A percentile compares a stretch with the other conserved stretches of the same genome.
Conservation (phyloP, 2,797 vertebrate genomes). For the Mus caroli region DNA sequence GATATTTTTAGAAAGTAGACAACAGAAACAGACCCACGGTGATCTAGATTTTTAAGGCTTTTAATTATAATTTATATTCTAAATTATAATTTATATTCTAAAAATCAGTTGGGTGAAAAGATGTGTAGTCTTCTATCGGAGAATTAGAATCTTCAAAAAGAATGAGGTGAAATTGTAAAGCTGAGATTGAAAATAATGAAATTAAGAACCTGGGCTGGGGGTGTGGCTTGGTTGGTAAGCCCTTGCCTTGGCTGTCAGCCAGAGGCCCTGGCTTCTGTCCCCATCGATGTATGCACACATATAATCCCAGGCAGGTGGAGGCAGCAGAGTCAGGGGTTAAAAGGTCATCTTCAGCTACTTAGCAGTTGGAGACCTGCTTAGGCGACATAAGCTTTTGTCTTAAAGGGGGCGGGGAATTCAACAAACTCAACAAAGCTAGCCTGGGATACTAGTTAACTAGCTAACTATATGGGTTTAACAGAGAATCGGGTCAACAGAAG, state of each 20-base stretch:
- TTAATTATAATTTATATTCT: conserved; percentile 37
- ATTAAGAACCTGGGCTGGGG: not conserved
- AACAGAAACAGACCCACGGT: not conserved
- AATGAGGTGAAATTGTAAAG: conserved; percentile 24
- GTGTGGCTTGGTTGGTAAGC: not conserved
- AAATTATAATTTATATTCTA: conserved; percentile 3
- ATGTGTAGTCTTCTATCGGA: not conserved
- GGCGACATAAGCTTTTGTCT: not conserved
- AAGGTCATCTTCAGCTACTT: not conserved
- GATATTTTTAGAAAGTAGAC: not conserved
- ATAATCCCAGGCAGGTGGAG: not conserved
- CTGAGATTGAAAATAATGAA: conserved; percentile 39
- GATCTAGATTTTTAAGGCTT: not conserved
- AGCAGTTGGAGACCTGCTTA: not conserved
- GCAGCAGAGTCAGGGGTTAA: not conserved
- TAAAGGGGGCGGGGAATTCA: not conserved
- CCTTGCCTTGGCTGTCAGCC: too few relatives aligned
- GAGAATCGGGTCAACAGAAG: not conserved
- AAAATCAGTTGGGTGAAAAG: not conserved
- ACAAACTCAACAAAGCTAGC: not conserved
- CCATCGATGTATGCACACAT: not conserved
- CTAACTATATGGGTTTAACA: not conserved
- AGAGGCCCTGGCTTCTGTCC: not conserved
- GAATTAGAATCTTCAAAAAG: conserved; percentile 23
- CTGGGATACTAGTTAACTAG: not conserved